Evolutionary conservation across 2,888 invertebrate genomes (phyloP).

Genomic region (Zygogramma bicolorata): DNA sequence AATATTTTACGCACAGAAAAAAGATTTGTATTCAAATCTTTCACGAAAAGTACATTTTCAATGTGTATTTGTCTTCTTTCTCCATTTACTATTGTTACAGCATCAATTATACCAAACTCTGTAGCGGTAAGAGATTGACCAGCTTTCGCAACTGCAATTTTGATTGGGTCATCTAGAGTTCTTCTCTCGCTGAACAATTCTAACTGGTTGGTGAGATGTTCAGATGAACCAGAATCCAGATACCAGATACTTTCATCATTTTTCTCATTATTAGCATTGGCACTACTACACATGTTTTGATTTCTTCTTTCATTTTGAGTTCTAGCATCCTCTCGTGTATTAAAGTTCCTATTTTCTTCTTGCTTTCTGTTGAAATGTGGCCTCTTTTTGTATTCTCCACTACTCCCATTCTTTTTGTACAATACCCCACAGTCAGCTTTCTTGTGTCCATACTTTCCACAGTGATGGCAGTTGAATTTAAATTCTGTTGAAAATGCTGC

Average conservation of each 20-base stretch:
- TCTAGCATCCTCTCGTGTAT: neutral
- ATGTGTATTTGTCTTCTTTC: neutral
- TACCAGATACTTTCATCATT: neutral
- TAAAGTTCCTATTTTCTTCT: too few relatives aligned
- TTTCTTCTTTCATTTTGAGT: neutral
- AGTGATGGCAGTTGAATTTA: neutral
- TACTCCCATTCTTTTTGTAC: neutral
- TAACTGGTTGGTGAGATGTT: neutral
- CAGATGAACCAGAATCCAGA: neutral
- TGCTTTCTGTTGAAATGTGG: too few relatives aligned
- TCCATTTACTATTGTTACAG: neutral
- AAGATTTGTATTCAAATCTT: neutral
- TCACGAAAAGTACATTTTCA: neutral
- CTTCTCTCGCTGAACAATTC: neutral
- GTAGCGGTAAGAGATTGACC: neutral
- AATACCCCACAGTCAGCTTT: neutral
- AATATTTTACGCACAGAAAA: neutral
- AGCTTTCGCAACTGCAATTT: neutral
- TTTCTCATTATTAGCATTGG: neutral
- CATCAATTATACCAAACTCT: neutral
- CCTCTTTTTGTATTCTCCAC: neutral
- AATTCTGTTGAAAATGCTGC: neutral
- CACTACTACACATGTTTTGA: neutral
- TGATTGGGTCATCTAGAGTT: neutral
- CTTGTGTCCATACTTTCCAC: neutral